phyloP scores from a whole-genome alignment of 2,113 vertebrate genomes.

The Alexandromys fortis region DNA sequence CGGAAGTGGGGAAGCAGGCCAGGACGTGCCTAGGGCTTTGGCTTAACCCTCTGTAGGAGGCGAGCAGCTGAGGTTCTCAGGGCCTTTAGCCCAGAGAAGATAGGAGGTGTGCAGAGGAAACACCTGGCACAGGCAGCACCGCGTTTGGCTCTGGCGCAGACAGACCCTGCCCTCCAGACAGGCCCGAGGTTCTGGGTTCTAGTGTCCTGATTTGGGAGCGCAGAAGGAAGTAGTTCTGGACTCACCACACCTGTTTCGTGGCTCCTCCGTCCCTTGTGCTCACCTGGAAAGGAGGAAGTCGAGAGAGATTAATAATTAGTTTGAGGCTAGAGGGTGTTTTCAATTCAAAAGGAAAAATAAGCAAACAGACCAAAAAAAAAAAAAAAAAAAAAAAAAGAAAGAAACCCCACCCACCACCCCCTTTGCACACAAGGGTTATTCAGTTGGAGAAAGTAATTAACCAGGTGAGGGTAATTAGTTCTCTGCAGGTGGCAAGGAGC shows the following conservation, averaged over 20 bases:
- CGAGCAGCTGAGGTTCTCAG: neutral
- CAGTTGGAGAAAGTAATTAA: neutral
- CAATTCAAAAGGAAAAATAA: neutral
- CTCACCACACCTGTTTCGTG: neutral
- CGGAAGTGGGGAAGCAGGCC: neutral
- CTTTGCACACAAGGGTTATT: neutral
- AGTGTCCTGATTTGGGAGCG: neutral
- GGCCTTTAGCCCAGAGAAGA: neutral
- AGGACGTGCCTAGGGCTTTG: neutral
- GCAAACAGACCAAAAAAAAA: neutral
- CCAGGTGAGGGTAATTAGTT: neutral
- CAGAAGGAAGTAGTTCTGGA: neutral
- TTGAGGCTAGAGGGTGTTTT: conserved; percentile 33
- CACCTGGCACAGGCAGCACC: accelerated
- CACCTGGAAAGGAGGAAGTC: neutral
- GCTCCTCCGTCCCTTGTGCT: neutral
- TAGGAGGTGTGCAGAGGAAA: neutral
- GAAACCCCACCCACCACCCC: neutral
- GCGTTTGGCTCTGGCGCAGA: too few relatives aligned
- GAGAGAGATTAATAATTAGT: neutral
- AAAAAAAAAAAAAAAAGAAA: neutral
- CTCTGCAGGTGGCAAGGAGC: neutral
- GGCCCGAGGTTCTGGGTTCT: neutral
- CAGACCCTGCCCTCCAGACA: neutral
- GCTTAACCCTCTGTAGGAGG: neutral